Base-by-base conservation (phyloP, 2,888 invertebrate genomes). In the Graphium colonna region DNA sequence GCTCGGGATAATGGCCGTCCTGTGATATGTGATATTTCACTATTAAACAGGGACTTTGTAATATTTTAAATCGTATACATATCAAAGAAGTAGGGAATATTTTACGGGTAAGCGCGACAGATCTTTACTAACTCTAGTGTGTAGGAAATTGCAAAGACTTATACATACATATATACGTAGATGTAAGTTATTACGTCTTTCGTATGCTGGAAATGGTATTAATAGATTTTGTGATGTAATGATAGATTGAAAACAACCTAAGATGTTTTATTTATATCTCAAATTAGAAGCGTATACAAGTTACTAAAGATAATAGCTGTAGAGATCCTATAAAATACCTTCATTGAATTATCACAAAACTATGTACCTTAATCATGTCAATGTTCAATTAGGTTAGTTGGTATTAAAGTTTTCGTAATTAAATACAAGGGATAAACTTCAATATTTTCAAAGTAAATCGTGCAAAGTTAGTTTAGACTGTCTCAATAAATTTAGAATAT, bases 11-110 rank as follows among this genome's bases (percentile, higher is more conserved):
- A 78, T 70, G 70, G 71, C 57, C 57, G 58, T 62, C 63, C 60
- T 71, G 69, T 71, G 69, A 72, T 60, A 67, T 64, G 64, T 62
- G 71, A 76, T 79, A 73, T 68, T 54, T 54, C 62, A 64, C 63
- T 62, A 56, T 65, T 69, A 70, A 70, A 68, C 10, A 13, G 21
- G 12, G 12, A n/a, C 38, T 45, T 28, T 31, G n/a, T 28, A 28
- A 46, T 41, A 49, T 42, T 45, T 47, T 16, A 38, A 45, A 41
- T 33, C 39, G 45, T 46, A 36, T 43, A 43, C 10, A 26, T 38
- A 17, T 44, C 39, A 40, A 53, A 44, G 53, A 39, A 17, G n/a
- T 16, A 9, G 21, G 5, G n/a, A n/a, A n/a, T n/a, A n/a, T n/a
- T n/a, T n/a, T n/a, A n/a, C n/a, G n/a, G n/a, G n/a, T n/a, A n/a